phyloP scores from a whole-genome alignment of 2,888 invertebrate species.

The Xiphydria camelus region DNA sequence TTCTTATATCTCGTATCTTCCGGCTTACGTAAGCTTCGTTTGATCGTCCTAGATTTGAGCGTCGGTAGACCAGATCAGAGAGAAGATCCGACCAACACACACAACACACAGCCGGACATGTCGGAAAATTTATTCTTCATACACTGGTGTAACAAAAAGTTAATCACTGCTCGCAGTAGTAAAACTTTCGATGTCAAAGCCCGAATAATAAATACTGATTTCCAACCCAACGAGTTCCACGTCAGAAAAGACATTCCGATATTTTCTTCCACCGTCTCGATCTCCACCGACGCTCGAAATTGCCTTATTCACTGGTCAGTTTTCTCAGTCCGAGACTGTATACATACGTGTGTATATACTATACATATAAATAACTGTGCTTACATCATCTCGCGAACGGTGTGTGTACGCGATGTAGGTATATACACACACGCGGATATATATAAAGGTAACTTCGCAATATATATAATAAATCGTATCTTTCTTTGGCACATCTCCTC shows the following conservation, averaged over 20 bases:
- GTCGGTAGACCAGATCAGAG: too few species aligned
- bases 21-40: too few species aligned
- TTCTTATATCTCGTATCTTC: too few species aligned
- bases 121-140: too few species aligned
- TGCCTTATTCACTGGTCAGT: slow-evolving; percentile 12
- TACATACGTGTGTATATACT: slow-evolving; percentile 4
- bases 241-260: too few species aligned
- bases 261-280: too few species aligned
- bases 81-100: not conserved
- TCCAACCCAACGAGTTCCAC: too few species aligned
- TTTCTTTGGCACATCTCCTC: slow-evolving; percentile 46
- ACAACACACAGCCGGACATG: not conserved
- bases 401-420: not conserved
- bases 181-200: too few species aligned
- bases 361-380: slow-evolving; percentile 1
- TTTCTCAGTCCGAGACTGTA: slow-evolving; percentile 13
- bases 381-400: not conserved
- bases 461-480: slow-evolving; percentile 17
- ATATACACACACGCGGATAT: slow-evolving; percentile 23
- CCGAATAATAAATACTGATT: too few species aligned
- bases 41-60: too few species aligned
- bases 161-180: too few species aligned
- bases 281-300: slow-evolving; percentile 1
- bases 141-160: not conserved
- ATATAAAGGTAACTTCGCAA: slow-evolving; percentile 38